Evolutionary conservation across 1,140 invertebrate genomes (phyloP).

Genomic region (Lepidostoma basale): DNA sequence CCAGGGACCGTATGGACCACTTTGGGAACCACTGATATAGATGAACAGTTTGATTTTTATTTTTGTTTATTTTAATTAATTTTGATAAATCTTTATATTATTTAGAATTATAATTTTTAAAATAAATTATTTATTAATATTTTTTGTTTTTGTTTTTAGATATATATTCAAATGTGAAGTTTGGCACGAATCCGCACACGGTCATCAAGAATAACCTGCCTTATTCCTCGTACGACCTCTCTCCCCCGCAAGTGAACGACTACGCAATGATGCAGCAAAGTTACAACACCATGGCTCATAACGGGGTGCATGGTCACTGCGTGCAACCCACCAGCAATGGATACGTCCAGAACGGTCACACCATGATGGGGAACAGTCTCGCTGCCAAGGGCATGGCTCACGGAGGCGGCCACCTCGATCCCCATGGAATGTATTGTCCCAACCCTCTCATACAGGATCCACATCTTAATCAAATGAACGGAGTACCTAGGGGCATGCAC

Average conservation of each 20-base stretch:
- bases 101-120: not conserved
- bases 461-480: constrained; percentile 10
- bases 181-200: not conserved
- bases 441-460: constrained; percentile 23
- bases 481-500: constrained; percentile 10
- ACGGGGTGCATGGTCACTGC: not conserved
- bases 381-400: not conserved
- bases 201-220: constrained; percentile 3
- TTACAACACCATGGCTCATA: not conserved
- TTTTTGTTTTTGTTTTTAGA: constrained; percentile 36
- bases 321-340: constrained; percentile 32
- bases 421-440: constrained; percentile 29
- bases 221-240: too few species aligned
- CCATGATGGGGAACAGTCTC: constrained; percentile 5
- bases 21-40: too few species aligned
- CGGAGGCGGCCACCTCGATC: constrained; percentile 6
- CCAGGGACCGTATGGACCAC: too few species aligned
- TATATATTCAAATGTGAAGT: constrained; percentile 44
- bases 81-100: not conserved
- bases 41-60: not conserved
- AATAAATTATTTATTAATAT: constrained; percentile 15
- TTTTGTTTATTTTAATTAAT: not conserved
- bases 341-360: constrained; percentile 13
- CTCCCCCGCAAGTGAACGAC: not conserved
- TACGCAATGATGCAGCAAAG: not conserved